A percentile compares a stretch with the other conserved stretches of the same genome.
phyloP scores from a whole-genome alignment of 2,888 invertebrate species.

The Apeira syringaria region DNA sequence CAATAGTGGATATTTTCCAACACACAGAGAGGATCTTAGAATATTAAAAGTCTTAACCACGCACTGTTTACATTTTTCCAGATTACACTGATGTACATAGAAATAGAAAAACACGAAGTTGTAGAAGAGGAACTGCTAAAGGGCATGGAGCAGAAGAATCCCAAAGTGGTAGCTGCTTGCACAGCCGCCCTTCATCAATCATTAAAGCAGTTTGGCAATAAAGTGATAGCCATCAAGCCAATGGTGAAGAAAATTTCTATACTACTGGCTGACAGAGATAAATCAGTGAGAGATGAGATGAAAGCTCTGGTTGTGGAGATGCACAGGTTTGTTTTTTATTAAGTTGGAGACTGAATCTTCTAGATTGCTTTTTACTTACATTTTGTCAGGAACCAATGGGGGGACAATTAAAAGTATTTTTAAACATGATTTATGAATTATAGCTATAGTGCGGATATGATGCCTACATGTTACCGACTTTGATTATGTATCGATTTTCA shows the following conservation, averaged over 20 bases:
- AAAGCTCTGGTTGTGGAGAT: constrained; percentile 96
- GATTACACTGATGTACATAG: constrained; percentile 95
- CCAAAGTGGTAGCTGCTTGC: constrained; percentile 96
- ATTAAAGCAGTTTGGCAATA: constrained; percentile 95
- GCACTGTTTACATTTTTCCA: constrained; percentile 68
- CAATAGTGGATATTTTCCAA: no score
- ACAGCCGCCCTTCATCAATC: constrained; percentile 89
- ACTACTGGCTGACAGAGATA: constrained; percentile 95
- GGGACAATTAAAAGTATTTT: no score
- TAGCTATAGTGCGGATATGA: no score
- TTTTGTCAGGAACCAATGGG: no score
- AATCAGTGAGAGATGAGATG: constrained; percentile 95
- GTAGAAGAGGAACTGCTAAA: constrained; percentile 96
- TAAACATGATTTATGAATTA: no score
- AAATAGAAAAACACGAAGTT: constrained; percentile 96
- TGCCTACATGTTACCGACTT: no score
- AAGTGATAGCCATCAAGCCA: constrained; percentile 94
- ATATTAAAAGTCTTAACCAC: no score
- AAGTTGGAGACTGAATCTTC: no score
- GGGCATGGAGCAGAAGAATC: constrained; percentile 97
- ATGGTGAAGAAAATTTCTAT: constrained; percentile 94
- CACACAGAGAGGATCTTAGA: no score
- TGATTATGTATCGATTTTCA: no score
- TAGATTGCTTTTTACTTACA: no score
- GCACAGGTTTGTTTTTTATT: constrained; percentile 87